A percentile compares a stretch with the other conserved stretches of the same genome.
These are phyloP conservation scores for Myotis lucifugus DNA, from an alignment of 2,113 vertebrate species.

Conservation along the genomic window DNA sequence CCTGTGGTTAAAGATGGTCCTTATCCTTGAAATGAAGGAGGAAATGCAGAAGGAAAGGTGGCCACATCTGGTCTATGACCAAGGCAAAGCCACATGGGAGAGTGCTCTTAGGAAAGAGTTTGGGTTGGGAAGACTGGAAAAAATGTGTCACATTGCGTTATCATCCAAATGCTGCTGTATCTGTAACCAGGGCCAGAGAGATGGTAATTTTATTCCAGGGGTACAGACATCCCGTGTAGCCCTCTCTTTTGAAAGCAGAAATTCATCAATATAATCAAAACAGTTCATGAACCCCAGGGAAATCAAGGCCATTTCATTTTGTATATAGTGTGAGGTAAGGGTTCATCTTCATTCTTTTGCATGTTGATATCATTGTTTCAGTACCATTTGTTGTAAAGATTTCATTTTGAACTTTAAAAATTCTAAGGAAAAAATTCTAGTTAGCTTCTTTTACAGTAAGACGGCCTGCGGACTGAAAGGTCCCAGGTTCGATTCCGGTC, in stretches of 20 bases:
- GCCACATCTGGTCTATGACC: background rate
- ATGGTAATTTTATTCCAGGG: background rate
- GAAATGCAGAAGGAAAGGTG: background rate
- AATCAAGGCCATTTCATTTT: background rate
- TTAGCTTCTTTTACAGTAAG: background rate
- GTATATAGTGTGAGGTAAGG: background rate
- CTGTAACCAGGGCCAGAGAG: background rate
- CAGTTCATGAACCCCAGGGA: background rate
- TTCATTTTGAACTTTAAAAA: constrained; percentile 23
- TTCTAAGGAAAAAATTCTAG: background rate
- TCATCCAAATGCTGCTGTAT: background rate
- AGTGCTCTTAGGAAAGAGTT: background rate
- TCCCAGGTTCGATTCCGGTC: too few relatives aligned
- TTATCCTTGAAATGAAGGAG: background rate
- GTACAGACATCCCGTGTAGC: background rate
- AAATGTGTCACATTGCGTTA: background rate
- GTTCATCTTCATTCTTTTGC: background rate
- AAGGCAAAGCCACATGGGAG: background rate
- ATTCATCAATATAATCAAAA: background rate
- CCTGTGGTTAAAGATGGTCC: background rate
- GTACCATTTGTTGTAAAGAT: background rate
- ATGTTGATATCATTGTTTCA: background rate
- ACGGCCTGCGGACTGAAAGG: too few relatives aligned
- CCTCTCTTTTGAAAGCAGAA: constrained; percentile 11
- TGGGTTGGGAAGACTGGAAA: background rate